Conservation (phyloP, 2,888 invertebrate species). For the Phlogophora meticulosa region DNA sequence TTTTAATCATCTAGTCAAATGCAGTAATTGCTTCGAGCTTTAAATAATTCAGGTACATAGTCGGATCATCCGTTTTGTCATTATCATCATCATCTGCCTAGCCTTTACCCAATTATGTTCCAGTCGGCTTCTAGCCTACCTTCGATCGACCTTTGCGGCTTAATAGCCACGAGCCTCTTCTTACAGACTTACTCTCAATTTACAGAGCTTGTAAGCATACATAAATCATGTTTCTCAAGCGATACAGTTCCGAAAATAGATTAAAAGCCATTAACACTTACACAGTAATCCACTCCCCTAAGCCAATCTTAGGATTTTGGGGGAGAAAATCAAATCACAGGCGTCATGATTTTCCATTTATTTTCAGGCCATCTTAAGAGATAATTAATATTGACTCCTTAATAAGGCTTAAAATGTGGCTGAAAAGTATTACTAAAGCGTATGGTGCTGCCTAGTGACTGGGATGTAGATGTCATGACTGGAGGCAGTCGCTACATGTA, state of each 20-base stretch:
- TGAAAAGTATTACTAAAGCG: neutral
- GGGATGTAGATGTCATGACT: neutral
- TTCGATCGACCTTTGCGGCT: too few species aligned
- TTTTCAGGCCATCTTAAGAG: neutral
- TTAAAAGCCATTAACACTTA: conserved; percentile 24
- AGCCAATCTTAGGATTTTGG: conserved; percentile 9
- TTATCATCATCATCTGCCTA: too few species aligned
- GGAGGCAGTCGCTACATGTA: too few species aligned
- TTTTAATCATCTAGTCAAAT: too few species aligned
- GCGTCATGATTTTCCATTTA: conserved; percentile 21
- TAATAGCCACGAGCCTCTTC: too few species aligned
- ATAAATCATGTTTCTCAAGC: conserved; percentile 2
- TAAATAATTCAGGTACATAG: too few species aligned
- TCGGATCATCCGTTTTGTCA: too few species aligned
- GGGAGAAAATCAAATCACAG: conserved; percentile 23
- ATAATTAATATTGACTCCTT: conserved; percentile 18
- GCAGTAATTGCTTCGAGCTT: too few species aligned
- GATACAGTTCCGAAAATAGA: conserved; percentile 11
- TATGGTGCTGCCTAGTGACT: neutral
- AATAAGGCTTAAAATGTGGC: neutral
- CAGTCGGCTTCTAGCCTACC: too few species aligned
- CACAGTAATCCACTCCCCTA: conserved; percentile 28
- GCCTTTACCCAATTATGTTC: too few species aligned
- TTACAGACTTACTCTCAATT: too few species aligned
- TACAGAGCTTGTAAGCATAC: neutral